phyloP scores from a whole-genome alignment of 2,113 vertebrate genomes.

The Alouatta palliata region DNA sequence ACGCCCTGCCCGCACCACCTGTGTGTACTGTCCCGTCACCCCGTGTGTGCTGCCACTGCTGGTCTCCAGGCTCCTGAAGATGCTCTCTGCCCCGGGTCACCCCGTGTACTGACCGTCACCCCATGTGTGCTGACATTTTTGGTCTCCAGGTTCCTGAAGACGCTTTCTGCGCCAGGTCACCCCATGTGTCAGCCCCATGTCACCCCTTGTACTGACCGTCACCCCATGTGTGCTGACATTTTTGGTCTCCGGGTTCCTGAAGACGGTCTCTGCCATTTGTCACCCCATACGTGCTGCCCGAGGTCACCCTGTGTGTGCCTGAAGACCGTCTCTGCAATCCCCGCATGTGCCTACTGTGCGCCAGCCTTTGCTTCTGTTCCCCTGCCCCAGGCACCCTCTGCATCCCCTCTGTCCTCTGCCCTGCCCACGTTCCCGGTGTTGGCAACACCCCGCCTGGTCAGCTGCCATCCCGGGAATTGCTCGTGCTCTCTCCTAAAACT shows the following conservation, averaged over 20 bases:
- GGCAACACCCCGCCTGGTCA: not conserved
- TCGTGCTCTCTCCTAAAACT: not conserved
- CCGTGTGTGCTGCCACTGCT: not conserved
- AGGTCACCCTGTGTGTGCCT: too few relatives aligned
- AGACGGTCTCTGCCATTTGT: too few relatives aligned
- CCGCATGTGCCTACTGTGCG: too few relatives aligned
- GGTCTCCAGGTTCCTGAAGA: not conserved
- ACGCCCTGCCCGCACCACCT: too few relatives aligned
- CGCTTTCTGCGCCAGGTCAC: too few relatives aligned
- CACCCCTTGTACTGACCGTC: too few relatives aligned
- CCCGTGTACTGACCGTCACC: too few relatives aligned
- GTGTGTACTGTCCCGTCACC: too few relatives aligned
- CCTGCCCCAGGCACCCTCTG: not conserved
- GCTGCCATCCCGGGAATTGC: not conserved
- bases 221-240: too few relatives aligned
- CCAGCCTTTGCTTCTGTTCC: not conserved
- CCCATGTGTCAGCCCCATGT: too few relatives aligned
- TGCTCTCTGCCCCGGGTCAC: not conserved
- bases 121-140: not conserved
- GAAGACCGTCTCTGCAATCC: not conserved
- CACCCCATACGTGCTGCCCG: too few relatives aligned
- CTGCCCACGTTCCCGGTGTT: not conserved
- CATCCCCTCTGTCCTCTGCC: not conserved
- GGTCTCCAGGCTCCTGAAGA: rapidly evolving
- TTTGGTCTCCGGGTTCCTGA: too few relatives aligned